Evolutionary conservation across 2,888 invertebrate species (phyloP).

Genomic region (Sphaerophoria rueppellii): DNA sequence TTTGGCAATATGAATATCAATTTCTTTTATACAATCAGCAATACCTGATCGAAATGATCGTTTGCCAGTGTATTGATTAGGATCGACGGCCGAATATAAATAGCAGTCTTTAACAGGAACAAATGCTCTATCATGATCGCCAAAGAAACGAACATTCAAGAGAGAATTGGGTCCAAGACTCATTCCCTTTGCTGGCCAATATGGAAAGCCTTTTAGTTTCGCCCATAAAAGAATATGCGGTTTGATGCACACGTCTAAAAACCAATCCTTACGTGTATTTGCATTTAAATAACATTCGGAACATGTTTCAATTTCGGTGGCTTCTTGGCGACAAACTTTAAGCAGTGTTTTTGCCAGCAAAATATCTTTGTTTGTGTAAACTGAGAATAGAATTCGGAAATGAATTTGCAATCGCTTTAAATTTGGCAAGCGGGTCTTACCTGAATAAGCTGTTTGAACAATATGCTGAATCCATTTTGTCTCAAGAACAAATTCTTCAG

Average conservation of each 20-base stretch:
- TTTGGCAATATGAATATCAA: conserved; percentile 89
- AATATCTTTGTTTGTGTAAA: conserved; percentile 88
- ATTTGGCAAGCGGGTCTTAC: conserved; percentile 83
- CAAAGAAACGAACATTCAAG: conserved; percentile 97
- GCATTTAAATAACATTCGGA: conserved; percentile 95
- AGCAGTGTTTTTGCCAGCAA: conserved; percentile 89
- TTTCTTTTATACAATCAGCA: conserved; percentile 87
- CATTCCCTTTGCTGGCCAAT: conserved; percentile 98
- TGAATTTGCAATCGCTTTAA: background rate
- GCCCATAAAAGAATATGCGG: conserved; percentile 98
- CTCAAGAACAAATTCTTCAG: conserved; percentile 94
- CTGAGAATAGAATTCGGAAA: conserved; percentile 82
- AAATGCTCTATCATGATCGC: conserved; percentile 97
- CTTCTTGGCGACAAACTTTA: conserved; percentile 93
- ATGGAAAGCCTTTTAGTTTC: conserved; percentile 97
- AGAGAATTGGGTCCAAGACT: conserved; percentile 85
- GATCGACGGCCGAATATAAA: conserved; percentile 90
- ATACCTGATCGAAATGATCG: conserved; percentile 84
- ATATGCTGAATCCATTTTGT: conserved; percentile 97
- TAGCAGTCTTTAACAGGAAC: conserved; percentile 92
- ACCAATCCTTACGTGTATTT: conserved; percentile 92
- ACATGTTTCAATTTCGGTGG: conserved; percentile 96
- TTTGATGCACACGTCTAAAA: conserved; percentile 93
- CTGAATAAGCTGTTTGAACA: conserved; percentile 93
- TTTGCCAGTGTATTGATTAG: conserved; percentile 83